Conservation (phyloP, 2,888 invertebrate genomes). For the Embidobia sp. region DNA sequence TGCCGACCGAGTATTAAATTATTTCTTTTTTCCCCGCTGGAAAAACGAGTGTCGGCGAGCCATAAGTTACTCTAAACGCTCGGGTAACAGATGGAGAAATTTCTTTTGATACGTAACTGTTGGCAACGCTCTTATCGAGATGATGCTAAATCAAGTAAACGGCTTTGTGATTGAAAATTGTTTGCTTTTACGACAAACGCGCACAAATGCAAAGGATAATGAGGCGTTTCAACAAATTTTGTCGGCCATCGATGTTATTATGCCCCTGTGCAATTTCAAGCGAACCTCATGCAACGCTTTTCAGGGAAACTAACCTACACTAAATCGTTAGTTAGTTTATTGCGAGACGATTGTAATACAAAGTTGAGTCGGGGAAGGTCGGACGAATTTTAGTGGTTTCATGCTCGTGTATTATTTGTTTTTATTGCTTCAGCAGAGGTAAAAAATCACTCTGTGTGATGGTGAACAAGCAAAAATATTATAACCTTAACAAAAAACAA, state of each 20-base stretch:
- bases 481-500: too few species aligned
- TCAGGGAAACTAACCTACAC: conserved; percentile 16
- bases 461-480: not conserved
- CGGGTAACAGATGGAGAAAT: conserved; percentile 55
- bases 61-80: conserved; percentile 49
- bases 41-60: conserved; percentile 56
- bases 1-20: conserved; percentile 62
- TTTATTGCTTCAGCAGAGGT: conserved; percentile 4
- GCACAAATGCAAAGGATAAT: conserved; percentile 37
- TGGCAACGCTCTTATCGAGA: conserved; percentile 36
- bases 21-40: conserved; percentile 47
- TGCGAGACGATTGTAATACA: conserved; percentile 5
- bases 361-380: not conserved
- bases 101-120: conserved; percentile 44
- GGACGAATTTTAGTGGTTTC: conserved; percentile 4
- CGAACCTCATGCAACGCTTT: conserved; percentile 1
- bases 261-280: conserved; percentile 8
- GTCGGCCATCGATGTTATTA: conserved; percentile 19
- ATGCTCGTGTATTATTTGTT: not conserved
- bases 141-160: conserved; percentile 43
- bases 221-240: conserved; percentile 29
- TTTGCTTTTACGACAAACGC: conserved; percentile 36
- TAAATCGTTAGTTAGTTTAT: conserved; percentile 30
- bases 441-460: too few species aligned
- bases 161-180: conserved; percentile 36